phyloP scores from a whole-genome alignment of 2,888 invertebrate species.

The Heliothis peltigera region DNA sequence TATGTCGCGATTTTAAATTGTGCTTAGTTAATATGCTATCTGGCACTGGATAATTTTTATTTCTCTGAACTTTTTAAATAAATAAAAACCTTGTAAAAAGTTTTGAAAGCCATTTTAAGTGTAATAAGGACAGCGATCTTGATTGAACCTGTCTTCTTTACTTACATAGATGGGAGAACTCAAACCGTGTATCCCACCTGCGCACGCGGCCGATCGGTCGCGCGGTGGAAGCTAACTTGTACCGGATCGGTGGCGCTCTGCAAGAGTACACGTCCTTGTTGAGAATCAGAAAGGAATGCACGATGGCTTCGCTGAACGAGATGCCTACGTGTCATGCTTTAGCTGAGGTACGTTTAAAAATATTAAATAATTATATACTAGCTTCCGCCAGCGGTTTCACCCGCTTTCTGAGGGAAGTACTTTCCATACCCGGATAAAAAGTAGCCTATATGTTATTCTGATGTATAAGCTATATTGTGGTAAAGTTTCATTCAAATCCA shows the following conservation, averaged over 20 bases:
- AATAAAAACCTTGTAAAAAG: background rate
- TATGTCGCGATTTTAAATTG: no score
- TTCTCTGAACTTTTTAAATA: no score
- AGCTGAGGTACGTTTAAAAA: slow-evolving; percentile 78
- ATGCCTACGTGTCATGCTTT: slow-evolving; percentile 82
- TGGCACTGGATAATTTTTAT: no score
- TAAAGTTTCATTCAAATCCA: no score
- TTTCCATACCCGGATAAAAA: no score
- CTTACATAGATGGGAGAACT: slow-evolving; percentile 92
- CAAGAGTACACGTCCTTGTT: slow-evolving; percentile 72
- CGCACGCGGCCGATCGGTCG: slow-evolving; percentile 77
- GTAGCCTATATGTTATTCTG: no score
- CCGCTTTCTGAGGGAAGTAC: no score
- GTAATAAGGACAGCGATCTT: no score
- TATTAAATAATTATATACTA: background rate
- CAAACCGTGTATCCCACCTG: slow-evolving; percentile 76
- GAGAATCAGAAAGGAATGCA: slow-evolving; percentile 60
- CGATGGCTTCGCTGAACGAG: slow-evolving; percentile 67
- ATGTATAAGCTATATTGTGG: no score
- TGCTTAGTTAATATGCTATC: no score
- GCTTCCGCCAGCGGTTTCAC: no score
- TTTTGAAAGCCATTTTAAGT: background rate
- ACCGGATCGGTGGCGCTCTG: slow-evolving; percentile 69
- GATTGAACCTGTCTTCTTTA: no score
- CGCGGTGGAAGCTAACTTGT: slow-evolving; percentile 78